Evolutionary conservation across 2,797 vertebrate genomes (phyloP).

Genomic region (Limosa lapponica): DNA sequence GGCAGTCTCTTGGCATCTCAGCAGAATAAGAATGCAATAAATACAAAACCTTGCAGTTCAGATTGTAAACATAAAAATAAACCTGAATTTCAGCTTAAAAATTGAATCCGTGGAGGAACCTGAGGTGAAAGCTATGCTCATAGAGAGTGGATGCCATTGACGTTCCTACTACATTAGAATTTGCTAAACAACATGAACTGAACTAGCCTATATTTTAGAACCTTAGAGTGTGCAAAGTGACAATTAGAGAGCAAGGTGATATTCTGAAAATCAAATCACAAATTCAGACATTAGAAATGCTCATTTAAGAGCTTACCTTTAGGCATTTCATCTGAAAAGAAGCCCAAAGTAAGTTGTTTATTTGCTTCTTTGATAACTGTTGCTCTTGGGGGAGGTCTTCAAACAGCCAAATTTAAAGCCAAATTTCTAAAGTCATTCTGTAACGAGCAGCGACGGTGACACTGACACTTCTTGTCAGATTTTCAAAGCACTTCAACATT

Average conservation of each 20-base stretch:
- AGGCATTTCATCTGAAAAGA: background rate
- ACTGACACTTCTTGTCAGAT: background rate
- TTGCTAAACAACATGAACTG: background rate
- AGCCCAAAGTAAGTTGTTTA: background rate
- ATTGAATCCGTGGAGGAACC: background rate
- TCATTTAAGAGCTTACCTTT: background rate
- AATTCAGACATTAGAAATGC: background rate
- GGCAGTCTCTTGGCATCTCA: background rate
- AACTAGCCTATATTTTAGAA: background rate
- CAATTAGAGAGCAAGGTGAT: background rate
- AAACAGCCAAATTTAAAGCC: background rate
- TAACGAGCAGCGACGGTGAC: background rate
- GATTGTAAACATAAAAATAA: background rate
- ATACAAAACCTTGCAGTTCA: background rate
- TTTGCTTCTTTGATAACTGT: background rate
- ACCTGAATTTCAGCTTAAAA: background rate
- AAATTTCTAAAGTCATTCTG: background rate
- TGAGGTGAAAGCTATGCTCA: background rate
- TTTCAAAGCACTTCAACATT: slow-evolving; percentile 14
- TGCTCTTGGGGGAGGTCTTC: background rate
- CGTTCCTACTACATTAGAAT: background rate
- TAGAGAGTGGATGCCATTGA: background rate
- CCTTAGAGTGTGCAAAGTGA: background rate
- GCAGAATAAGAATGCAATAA: slow-evolving; percentile 14
- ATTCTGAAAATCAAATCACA: background rate